These are phyloP conservation scores for Ophraella communa DNA, from an alignment of 2,888 invertebrate genomes.

Conservation along the genomic window DNA sequence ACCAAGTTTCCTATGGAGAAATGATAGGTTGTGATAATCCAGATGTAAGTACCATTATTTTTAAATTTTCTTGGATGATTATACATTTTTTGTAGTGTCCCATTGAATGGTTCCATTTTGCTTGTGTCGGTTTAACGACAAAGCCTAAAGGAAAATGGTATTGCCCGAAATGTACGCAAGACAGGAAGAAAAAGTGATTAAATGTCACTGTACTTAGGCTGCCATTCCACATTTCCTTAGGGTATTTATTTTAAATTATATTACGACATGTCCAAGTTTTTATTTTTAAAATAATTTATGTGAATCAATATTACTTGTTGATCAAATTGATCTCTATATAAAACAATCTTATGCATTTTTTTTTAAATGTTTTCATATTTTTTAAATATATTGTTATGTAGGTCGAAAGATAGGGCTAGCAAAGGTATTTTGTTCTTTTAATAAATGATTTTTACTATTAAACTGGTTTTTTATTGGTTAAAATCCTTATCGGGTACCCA, in stretches of 20 bases:
- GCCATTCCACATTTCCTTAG: constrained; percentile 33
- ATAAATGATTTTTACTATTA: background rate
- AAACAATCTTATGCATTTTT: too few relatives aligned
- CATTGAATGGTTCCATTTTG: constrained; percentile 97
- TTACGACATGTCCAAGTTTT: background rate
- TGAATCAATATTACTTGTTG: background rate
- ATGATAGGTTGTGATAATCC: constrained; percentile 97
- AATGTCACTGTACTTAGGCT: constrained; percentile 27
- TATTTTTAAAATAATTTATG: background rate
- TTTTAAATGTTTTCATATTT: background rate
- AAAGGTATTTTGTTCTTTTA: background rate
- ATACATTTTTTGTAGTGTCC: constrained; percentile 66
- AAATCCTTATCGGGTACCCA: too few relatives aligned
- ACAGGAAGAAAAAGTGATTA: constrained; percentile 78
- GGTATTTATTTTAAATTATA: background rate
- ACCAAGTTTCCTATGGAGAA: constrained; percentile 95
- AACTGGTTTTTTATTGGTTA: too few relatives aligned
- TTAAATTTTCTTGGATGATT: background rate
- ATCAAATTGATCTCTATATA: background rate
- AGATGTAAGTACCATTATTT: constrained; percentile 66
- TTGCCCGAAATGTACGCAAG: constrained; percentile 89
- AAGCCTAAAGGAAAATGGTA: constrained; percentile 97
- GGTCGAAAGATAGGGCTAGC: background rate
- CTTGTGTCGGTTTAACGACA: constrained; percentile 87
- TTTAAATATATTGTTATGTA: background rate